A percentile compares a stretch with the other conserved stretches of the same genome.
phyloP scores from a whole-genome alignment of 2,113 vertebrate genomes.

The Andinoacara biseriatus region DNA sequence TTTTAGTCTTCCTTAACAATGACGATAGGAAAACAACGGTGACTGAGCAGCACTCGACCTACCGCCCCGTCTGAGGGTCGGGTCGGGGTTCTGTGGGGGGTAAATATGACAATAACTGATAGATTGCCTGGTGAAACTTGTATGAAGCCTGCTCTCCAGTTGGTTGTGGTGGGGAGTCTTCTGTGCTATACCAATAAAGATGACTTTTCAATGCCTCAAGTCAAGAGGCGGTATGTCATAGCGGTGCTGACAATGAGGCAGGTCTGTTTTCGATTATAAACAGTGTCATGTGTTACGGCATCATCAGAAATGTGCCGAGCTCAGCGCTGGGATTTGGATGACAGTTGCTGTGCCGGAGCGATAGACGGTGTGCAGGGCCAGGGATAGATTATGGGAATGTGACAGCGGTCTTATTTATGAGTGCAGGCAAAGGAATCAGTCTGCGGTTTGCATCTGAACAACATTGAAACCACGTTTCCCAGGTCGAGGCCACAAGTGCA shows the following conservation, averaged over 20 bases:
- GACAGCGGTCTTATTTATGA: conserved; percentile 71
- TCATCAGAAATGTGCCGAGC: conserved; percentile 73
- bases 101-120: conserved; percentile 70
- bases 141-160: conserved; percentile 36
- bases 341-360: conserved; percentile 58
- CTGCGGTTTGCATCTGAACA: conserved; percentile 73
- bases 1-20: conserved; percentile 72
- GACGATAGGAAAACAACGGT: conserved; percentile 63
- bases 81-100: conserved; percentile 10
- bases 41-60: conserved; percentile 68
- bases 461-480: conserved; percentile 74
- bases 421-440: conserved; percentile 62
- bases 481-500: conserved; percentile 68
- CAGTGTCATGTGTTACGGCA: conserved; percentile 65
- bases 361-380: conserved; percentile 60
- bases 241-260: conserved; percentile 62
- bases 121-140: conserved; percentile 45
- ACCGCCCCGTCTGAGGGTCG: conserved; percentile 49
- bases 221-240: conserved; percentile 51
- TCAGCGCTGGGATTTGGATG: conserved; percentile 75
- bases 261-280: conserved; percentile 74
- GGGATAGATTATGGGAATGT: conserved; percentile 59
- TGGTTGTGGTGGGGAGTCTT: conserved; percentile 47
- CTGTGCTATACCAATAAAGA: conserved; percentile 41
- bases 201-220: conserved; percentile 34